Percentiles rank a stretch among this genome's conserved stretches.
Conservation (phyloP, 2,113 vertebrate genomes). For the Gambusia holbrooki region DNA sequence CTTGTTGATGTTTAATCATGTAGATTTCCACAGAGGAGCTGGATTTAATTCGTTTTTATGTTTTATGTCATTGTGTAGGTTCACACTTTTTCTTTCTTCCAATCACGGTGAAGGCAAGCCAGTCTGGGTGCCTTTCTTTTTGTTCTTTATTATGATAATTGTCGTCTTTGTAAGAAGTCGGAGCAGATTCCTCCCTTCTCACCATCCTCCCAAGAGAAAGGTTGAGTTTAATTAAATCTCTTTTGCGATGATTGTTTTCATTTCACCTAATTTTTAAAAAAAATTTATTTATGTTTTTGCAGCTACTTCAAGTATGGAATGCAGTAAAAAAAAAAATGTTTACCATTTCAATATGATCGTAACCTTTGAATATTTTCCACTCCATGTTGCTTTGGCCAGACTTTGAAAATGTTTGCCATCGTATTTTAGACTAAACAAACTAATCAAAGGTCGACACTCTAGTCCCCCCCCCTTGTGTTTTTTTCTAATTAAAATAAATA, state of each 20-base stretch:
- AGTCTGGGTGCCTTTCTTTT: slow-evolving; percentile 14
- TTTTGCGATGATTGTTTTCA: neutral
- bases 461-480: no score
- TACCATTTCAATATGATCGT: neutral
- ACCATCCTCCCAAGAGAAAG: neutral
- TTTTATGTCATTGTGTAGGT: slow-evolving; percentile 13
- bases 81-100: slow-evolving; percentile 21
- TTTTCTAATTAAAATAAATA: neutral
- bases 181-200: neutral
- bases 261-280: no score
- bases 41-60: slow-evolving; percentile 49
- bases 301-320: neutral
- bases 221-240: neutral
- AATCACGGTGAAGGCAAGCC: slow-evolving; percentile 19
- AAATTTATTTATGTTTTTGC: no score
- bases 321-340: neutral
- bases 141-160: slow-evolving; percentile 58
- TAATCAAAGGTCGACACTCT: no score
- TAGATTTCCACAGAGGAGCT: slow-evolving; percentile 50
- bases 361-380: neutral
- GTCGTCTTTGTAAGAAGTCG: slow-evolving; percentile 40
- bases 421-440: no score
- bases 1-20: slow-evolving; percentile 37
- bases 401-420: no score
- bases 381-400: no score